Percentiles rank a stretch among this genome's conserved stretches.
Conservation (phyloP, 2,797 vertebrate genomes). For the Parauchenoglanis ngamensis region DNA sequence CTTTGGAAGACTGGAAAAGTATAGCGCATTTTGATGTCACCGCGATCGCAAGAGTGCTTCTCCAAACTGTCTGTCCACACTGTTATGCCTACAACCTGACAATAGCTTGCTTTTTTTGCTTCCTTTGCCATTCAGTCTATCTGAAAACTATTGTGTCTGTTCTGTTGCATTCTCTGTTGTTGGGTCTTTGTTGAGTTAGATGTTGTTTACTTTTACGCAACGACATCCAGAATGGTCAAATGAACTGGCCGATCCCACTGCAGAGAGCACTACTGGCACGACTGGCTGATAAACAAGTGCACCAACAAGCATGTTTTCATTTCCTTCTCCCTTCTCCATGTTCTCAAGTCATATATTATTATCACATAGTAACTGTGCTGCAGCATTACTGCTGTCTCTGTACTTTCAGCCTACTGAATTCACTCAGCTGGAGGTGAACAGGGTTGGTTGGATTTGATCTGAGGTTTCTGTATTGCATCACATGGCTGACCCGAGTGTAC, state of each 20-base stretch:
- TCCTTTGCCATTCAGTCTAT: conserved; percentile 76
- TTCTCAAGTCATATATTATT: not conserved
- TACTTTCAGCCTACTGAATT: not conserved
- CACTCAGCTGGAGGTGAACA: not conserved
- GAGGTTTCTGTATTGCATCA: conserved; percentile 22
- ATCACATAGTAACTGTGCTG: not conserved
- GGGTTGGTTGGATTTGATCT: not conserved
- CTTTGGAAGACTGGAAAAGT: conserved; percentile 61
- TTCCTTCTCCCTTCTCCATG: not conserved
- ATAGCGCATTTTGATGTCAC: conserved; percentile 55
- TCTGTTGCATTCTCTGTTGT: conserved; percentile 74
- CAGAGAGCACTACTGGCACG: conserved; percentile 30
- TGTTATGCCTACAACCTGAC: conserved; percentile 46
- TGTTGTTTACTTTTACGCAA: conserved; percentile 73
- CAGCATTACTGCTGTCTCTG: conserved; percentile 12
- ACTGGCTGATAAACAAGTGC: conserved; percentile 36
- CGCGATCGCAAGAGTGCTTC: conserved; percentile 29
- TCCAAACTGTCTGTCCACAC: conserved; percentile 33
- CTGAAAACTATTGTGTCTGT: conserved; percentile 67
- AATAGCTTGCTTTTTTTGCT: conserved; percentile 65
- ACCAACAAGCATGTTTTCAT: not conserved
- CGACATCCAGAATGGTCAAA: conserved; percentile 80
- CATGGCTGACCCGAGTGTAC: conserved; percentile 8
- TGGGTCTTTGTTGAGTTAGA: conserved; percentile 38
- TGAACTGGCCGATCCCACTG: conserved; percentile 59